Percentiles rank a stretch among this genome's conserved stretches.
These are phyloP conservation scores for Ataeniobius toweri DNA, from an alignment of 2,797 vertebrate species.

Conservation along the genomic window DNA sequence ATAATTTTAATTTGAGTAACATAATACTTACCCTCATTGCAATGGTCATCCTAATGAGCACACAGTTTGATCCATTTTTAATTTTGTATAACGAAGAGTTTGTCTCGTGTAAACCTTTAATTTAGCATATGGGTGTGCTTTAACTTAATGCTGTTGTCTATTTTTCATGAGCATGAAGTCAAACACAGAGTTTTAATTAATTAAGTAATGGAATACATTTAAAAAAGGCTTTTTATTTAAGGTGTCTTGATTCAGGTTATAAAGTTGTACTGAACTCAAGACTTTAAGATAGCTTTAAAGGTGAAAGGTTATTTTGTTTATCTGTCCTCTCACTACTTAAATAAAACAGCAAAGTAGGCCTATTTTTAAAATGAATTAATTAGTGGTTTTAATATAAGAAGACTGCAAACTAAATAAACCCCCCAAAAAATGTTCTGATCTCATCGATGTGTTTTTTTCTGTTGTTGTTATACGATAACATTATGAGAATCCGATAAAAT, in stretches of 20 bases:
- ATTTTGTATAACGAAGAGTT: not conserved
- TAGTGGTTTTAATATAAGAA: not conserved
- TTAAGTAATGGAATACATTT: not conserved
- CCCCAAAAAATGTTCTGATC: not conserved
- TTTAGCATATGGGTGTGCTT: not conserved
- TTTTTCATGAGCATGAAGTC: not conserved
- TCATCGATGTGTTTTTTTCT: not conserved
- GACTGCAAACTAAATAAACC: not conserved
- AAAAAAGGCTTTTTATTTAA: no score
- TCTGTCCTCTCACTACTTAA: not conserved
- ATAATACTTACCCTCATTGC: no score
- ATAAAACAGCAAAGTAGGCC: no score
- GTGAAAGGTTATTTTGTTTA: not conserved
- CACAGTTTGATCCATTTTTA: no score
- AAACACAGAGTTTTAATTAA: not conserved
- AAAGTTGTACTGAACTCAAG: not conserved
- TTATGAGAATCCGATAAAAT: constrained; percentile 2
- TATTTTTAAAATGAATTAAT: no score
- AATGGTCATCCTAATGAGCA: no score
- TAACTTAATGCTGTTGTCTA: not conserved
- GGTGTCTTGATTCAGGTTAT: no score
- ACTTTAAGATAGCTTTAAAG: not conserved
- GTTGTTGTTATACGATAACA: not conserved
- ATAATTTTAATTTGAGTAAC: not conserved
- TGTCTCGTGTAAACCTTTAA: not conserved